Evolutionary conservation across 2,888 invertebrate species (phyloP).

Genomic region (Heliconius ismenius): DNA sequence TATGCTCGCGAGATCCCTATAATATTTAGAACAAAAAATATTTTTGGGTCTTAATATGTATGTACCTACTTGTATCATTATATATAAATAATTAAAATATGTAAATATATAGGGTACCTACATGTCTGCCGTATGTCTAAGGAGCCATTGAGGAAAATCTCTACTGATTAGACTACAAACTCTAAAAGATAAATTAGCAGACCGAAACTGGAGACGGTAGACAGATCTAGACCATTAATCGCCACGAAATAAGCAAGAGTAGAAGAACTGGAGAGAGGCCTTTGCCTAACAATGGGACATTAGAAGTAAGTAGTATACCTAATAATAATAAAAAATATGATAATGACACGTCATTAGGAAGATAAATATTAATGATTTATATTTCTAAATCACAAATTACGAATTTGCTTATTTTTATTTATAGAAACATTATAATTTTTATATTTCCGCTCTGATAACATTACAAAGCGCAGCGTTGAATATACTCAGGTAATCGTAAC

Average conservation of each 20-base stretch:
- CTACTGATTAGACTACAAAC: too few species aligned
- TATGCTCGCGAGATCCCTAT: neutral
- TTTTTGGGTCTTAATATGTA: neutral
- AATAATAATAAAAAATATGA: too few species aligned
- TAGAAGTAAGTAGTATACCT: too few species aligned
- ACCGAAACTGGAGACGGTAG: too few species aligned
- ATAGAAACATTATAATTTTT: neutral
- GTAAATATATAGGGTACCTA: neutral
- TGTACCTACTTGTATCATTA: neutral
- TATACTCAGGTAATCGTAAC: too few species aligned
- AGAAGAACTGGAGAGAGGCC: too few species aligned
- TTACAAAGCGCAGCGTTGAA: neutral
- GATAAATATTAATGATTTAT: neutral
- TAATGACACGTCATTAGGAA: neutral
- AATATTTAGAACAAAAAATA: neutral
- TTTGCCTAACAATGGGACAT: too few species aligned
- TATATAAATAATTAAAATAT: neutral
- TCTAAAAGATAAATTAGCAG: too few species aligned
- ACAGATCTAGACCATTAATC: too few species aligned
- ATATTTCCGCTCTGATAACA: neutral
- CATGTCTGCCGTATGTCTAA: too few species aligned
- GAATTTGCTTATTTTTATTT: neutral
- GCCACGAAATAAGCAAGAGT: too few species aligned
- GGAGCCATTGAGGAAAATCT: too few species aligned
- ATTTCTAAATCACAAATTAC: neutral